Conservation (phyloP, 2,888 invertebrate species). For the Hololepta plana region DNA sequence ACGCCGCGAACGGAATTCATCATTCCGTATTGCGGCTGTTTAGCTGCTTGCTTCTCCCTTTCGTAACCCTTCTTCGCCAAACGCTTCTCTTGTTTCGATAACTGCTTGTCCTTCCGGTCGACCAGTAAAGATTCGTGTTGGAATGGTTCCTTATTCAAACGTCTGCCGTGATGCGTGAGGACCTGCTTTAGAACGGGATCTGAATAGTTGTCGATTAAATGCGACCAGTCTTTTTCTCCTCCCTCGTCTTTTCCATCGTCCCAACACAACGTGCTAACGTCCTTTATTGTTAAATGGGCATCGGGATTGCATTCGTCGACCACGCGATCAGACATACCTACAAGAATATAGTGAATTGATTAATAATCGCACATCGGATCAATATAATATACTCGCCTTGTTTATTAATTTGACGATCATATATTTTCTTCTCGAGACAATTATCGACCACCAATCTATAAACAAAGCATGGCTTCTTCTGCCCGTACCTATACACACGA, state of each 20-base stretch:
- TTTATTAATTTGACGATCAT: constrained; percentile 94
- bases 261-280: constrained; percentile 76
- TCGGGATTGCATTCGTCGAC: constrained; percentile 98
- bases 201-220: constrained; percentile 51
- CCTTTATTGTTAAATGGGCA: constrained; percentile 77
- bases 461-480: constrained; percentile 84
- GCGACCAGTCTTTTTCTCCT: constrained; percentile 54
- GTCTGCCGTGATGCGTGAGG: constrained; percentile 39
- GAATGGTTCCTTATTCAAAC: constrained; percentile 72
- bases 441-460: constrained; percentile 95
- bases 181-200: constrained; percentile 70
- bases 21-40: constrained; percentile 20
- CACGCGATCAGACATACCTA: constrained; percentile 82
- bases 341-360: constrained; percentile 7
- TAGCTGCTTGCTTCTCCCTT: constrained; percentile 69
- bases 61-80: constrained; percentile 87
- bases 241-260: constrained; percentile 80
- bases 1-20: no score
- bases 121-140: constrained; percentile 89
- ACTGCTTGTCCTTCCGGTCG: constrained; percentile 85
- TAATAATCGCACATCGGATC: neutral
- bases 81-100: constrained; percentile 85
- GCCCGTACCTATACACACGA: constrained; percentile 88
- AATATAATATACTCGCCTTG: constrained; percentile 58
- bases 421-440: constrained; percentile 93